These are phyloP conservation scores for Ypsolopha sequella DNA, from an alignment of 2,888 invertebrate species.

Conservation along the genomic window DNA sequence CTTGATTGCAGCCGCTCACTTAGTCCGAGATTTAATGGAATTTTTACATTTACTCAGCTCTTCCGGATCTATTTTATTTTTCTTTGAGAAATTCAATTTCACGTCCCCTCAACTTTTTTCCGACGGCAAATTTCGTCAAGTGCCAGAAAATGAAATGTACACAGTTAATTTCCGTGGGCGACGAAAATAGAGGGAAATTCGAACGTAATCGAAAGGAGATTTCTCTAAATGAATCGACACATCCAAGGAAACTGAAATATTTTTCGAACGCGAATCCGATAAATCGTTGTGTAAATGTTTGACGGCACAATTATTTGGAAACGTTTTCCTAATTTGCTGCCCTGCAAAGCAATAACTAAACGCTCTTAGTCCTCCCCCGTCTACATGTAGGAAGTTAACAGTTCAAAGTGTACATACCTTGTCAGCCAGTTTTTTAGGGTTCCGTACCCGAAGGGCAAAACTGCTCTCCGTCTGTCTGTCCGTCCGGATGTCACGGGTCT, in stretches of 20 bases:
- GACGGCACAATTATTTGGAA: constrained; percentile 47
- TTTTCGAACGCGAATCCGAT: constrained; percentile 24
- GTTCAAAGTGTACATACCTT: too few species aligned
- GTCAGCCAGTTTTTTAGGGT: too few species aligned
- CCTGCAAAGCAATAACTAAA: too few species aligned
- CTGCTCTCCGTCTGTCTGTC: too few species aligned
- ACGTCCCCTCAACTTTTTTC: not conserved
- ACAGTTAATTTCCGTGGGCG: constrained; percentile 49
- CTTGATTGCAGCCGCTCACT: constrained; percentile 26
- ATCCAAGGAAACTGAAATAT: constrained; percentile 26
- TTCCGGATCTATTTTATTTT: constrained; percentile 15
- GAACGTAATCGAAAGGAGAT: constrained; percentile 40
- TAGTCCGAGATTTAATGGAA: constrained; percentile 37
- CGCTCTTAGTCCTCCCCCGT: too few species aligned
- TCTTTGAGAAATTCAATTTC: constrained; percentile 17
- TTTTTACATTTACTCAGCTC: constrained; percentile 34
- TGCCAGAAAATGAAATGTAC: constrained; percentile 41
- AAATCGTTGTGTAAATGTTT: constrained; percentile 51
- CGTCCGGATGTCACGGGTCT: too few species aligned
- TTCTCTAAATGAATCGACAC: constrained; percentile 58
- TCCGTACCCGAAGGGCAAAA: too few species aligned
- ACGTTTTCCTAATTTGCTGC: constrained; percentile 49
- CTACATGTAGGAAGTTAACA: too few species aligned
- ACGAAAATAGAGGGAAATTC: constrained; percentile 30
- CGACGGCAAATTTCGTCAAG: constrained; percentile 19